These are phyloP conservation scores for Hyperopisus bebe DNA, from an alignment of 2,113 vertebrate genomes.

Conservation along the genomic window DNA sequence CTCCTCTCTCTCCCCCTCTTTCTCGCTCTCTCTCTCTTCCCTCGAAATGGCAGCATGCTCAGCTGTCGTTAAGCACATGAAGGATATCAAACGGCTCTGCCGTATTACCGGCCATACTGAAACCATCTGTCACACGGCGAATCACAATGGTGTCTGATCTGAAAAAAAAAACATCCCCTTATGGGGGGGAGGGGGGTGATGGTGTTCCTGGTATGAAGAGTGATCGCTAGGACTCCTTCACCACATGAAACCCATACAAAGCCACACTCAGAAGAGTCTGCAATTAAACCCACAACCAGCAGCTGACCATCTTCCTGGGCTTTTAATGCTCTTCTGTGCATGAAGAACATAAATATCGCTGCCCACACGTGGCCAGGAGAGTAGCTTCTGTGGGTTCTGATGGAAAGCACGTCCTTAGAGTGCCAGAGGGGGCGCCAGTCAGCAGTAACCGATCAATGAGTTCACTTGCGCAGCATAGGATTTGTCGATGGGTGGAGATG, in stretches of 20 bases:
- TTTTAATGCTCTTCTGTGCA: neutral
- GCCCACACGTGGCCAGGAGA: constrained; percentile 2
- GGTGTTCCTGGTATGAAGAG: neutral
- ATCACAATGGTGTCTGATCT: neutral
- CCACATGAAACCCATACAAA: neutral
- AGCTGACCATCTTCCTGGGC: neutral
- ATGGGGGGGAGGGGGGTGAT: neutral
- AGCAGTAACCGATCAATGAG: neutral
- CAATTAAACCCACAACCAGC: constrained; percentile 10
- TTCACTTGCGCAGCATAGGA: neutral
- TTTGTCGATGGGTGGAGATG: neutral
- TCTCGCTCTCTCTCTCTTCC: neutral
- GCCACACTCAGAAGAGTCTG: neutral
- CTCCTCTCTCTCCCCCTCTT: too few species aligned
- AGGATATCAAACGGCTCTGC: neutral
- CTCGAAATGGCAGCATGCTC: neutral
- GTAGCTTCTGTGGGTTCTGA: neutral
- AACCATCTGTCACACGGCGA: neutral
- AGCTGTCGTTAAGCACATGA: neutral
- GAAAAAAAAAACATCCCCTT: neutral
- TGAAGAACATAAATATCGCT: neutral
- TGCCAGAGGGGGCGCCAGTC: neutral
- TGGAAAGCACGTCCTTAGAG: neutral
- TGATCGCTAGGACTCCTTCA: neutral
- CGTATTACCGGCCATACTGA: neutral